Evolutionary conservation across 2,888 invertebrate genomes (phyloP).

Genomic region (Phyto melanocephala): DNA sequence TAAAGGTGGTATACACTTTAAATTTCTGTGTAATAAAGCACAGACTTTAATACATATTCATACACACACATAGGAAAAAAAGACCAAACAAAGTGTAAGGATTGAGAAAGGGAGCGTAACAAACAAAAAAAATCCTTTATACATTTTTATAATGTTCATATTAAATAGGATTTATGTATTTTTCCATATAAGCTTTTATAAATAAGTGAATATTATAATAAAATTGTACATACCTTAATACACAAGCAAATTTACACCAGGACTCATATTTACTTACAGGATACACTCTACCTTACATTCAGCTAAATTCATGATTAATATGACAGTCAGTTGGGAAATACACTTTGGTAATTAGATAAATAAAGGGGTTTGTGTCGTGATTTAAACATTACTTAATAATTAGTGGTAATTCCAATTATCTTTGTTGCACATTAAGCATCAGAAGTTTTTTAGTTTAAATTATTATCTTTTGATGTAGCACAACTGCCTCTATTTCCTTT

Average conservation of each 20-base stretch:
- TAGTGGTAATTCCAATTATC: too few relatives aligned
- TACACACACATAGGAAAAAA: neutral
- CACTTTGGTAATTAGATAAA: neutral
- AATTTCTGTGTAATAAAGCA: constrained; percentile 34
- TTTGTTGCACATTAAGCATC: too few relatives aligned
- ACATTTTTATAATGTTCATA: constrained; percentile 53
- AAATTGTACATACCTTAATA: constrained; percentile 15
- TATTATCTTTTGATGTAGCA: too few relatives aligned
- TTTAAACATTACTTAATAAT: too few relatives aligned
- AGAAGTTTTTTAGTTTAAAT: too few relatives aligned
- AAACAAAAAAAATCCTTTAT: constrained; percentile 27
- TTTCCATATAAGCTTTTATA: constrained; percentile 54
- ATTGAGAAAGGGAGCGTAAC: neutral
- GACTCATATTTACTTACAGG: neutral
- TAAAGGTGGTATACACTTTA: constrained; percentile 24
- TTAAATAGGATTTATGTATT: constrained; percentile 55
- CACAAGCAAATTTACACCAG: neutral
- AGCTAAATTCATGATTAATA: neutral
- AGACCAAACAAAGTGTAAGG: neutral
- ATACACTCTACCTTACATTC: too few relatives aligned
- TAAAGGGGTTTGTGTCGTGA: too few relatives aligned
- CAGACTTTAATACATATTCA: neutral
- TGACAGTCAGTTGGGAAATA: neutral
- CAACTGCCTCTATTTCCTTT: too few relatives aligned
- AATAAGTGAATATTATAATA: constrained; percentile 59